phyloP scores from a whole-genome alignment of 2,888 invertebrate genomes.

The Eubasilissa splendida region DNA sequence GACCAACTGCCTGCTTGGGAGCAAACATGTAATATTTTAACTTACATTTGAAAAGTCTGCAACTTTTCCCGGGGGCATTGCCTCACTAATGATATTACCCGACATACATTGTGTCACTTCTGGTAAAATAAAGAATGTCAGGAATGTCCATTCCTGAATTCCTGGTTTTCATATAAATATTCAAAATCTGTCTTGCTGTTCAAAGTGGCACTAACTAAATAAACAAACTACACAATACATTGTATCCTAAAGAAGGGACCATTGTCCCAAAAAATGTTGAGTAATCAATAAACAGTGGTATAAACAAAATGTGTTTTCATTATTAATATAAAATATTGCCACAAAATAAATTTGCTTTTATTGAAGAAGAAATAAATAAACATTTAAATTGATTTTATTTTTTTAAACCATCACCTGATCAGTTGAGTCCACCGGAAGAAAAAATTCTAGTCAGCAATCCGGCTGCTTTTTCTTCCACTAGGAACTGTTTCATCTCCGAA shows the following conservation, averaged over 20 bases:
- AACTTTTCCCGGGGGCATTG: slow-evolving; percentile 77
- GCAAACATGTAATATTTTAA: slow-evolving; percentile 39
- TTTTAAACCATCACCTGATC: slow-evolving; percentile 66
- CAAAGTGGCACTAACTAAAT: slow-evolving; percentile 81
- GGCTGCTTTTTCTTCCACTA: slow-evolving; percentile 93
- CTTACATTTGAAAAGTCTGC: slow-evolving; percentile 81
- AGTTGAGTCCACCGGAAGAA: slow-evolving; percentile 65
- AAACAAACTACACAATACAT: too few relatives aligned
- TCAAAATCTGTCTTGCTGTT: slow-evolving; percentile 76
- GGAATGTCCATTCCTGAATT: slow-evolving; percentile 88
- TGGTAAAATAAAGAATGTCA: slow-evolving; percentile 89
- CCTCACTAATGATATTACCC: slow-evolving; percentile 57
- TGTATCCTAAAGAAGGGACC: too few relatives aligned
- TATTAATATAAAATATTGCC: too few relatives aligned
- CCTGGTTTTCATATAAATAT: slow-evolving; percentile 92
- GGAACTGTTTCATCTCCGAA: too few relatives aligned
- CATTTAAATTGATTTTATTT: too few relatives aligned
- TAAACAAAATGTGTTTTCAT: too few relatives aligned
- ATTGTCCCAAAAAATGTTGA: too few relatives aligned
- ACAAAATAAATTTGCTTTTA: too few relatives aligned
- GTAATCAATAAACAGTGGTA: too few relatives aligned
- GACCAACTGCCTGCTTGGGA: too few relatives aligned
- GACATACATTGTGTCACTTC: slow-evolving; percentile 69
- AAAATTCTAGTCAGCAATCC: slow-evolving; percentile 87
- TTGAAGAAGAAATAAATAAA: too few relatives aligned